A percentile compares a stretch with the other conserved stretches of the same genome.
Conservation (phyloP, 2,797 vertebrate genomes). For the Sebastes trivittatus region DNA sequence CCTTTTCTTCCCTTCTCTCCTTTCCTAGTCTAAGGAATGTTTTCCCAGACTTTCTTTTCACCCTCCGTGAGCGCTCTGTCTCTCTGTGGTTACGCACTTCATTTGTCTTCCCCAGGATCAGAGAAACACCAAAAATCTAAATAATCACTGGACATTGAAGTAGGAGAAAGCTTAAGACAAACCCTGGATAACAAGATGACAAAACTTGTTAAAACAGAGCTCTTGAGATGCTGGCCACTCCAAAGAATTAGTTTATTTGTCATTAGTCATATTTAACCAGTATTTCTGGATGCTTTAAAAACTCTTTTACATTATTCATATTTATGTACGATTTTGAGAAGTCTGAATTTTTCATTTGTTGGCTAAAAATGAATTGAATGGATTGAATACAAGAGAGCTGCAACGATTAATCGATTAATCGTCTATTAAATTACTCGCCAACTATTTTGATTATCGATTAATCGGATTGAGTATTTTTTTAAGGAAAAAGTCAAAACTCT, state of each 20-base stretch:
- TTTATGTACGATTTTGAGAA: neutral
- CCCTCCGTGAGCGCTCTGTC: constrained; percentile 73
- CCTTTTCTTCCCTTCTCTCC: constrained; percentile 23
- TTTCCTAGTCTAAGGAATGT: constrained; percentile 72
- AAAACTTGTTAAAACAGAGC: constrained; percentile 37
- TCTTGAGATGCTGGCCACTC: constrained; percentile 11
- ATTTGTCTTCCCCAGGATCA: constrained; percentile 81
- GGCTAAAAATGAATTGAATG: neutral
- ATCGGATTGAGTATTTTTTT: no score
- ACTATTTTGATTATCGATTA: no score
- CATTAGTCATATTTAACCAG: neutral
- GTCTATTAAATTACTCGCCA: no score
- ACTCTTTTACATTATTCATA: neutral
- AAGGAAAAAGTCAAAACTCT: no score
- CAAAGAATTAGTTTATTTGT: neutral
- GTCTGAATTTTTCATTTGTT: neutral
- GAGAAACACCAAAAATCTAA: constrained; percentile 76
- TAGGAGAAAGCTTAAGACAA: constrained; percentile 48
- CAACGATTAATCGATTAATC: no score
- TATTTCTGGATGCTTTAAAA: neutral
- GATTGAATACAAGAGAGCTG: no score
- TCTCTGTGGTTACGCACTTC: constrained; percentile 80
- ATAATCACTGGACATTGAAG: constrained; percentile 76
- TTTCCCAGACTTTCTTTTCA: constrained; percentile 79
- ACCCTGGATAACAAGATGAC: constrained; percentile 74